Base-by-base conservation (phyloP, 2,797 vertebrate species). In the Lacerta viridis region DNA sequence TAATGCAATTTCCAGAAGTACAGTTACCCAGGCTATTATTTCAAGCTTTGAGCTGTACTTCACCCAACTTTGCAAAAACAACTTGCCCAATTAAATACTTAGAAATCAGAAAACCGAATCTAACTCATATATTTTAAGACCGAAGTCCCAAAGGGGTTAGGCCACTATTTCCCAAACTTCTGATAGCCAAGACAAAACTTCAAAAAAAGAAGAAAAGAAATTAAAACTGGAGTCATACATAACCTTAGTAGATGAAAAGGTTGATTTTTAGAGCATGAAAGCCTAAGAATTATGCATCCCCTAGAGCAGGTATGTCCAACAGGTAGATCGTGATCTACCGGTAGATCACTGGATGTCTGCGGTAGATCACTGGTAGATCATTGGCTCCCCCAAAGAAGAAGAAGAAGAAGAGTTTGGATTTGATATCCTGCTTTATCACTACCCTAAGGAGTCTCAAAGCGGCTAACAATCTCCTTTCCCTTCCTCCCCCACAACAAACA, bases 101-200 rank as follows among this genome's bases (percentile, higher is more conserved):
- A 92, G 55, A 92, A 86, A 91, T 43, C 71, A 86, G n/a, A 89
- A 80, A 90, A 87, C 18, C 27, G 83, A 88, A 74, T 36, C 84
- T 68, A 50, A 87, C 84, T 85, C 64, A 88, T 90, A 90, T 4
- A 33, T 80, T 91, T 89, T 29, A 50, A 80, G 64, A 27, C 15
- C 8, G 13, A 33, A 29, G 4, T 61, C n/a, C 85, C 66, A 46
- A 17, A 85, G 27, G 43, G 66, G 10, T 80, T 61, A 55, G 17
- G 33, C 10, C n/a, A 80, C 3, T 41, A 33, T 61, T 72, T 81
- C 50, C 46, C 55, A 74, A 41, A 15, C 59, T 43, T 81, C 15
- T 43, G 27, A 23, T 29, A 87, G 78, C 17, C 17, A 6, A 8
- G 33, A 13, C 55, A 36, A 39, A 39, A 15, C 25, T 33, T 80